A percentile compares a stretch with the other conserved stretches of the same genome.
phyloP scores from a whole-genome alignment of 2,888 invertebrate genomes.

The Mongoloraphidia duomilia region DNA sequence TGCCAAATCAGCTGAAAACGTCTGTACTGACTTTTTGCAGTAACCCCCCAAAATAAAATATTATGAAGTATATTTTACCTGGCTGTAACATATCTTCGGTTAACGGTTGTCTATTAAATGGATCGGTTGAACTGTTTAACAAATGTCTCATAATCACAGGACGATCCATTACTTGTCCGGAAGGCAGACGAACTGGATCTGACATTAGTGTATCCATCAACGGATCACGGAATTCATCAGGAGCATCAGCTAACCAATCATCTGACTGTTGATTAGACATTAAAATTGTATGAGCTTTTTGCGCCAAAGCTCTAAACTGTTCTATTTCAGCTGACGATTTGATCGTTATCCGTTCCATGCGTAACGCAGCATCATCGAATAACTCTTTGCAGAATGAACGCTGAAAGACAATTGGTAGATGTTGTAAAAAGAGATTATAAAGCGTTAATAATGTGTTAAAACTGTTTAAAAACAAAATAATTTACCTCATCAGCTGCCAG shows the following conservation, averaged over 20 bases:
- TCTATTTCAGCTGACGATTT: conserved; percentile 76
- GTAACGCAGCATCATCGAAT: conserved; percentile 77
- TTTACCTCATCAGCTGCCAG: conserved; percentile 88
- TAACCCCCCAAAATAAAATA: too few relatives aligned
- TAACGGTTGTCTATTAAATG: conserved; percentile 91
- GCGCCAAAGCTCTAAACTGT: conserved; percentile 64
- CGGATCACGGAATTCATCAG: conserved; percentile 93
- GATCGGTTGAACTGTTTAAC: conserved; percentile 92
- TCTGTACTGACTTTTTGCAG: too few relatives aligned
- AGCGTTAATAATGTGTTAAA: too few relatives aligned
- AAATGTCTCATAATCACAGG: conserved; percentile 86
- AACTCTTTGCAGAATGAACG: conserved; percentile 86
- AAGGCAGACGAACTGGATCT: conserved; percentile 85
- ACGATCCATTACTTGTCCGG: conserved; percentile 83
- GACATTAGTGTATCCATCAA: conserved; percentile 96
- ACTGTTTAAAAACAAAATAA: conserved; percentile 10
- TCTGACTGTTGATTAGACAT: conserved; percentile 74
- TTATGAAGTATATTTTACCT: conserved; percentile 37
- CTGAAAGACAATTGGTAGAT: conserved; percentile 32
- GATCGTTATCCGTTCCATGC: conserved; percentile 69
- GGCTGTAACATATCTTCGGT: conserved; percentile 87
- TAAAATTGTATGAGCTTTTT: conserved; percentile 63
- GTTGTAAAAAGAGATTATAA: conserved; percentile 5
- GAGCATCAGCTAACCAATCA: conserved; percentile 88
- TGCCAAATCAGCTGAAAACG: too few relatives aligned